Evolutionary conservation across 2,888 invertebrate species (phyloP).

Genomic region (Synergus itoensis): DNA sequence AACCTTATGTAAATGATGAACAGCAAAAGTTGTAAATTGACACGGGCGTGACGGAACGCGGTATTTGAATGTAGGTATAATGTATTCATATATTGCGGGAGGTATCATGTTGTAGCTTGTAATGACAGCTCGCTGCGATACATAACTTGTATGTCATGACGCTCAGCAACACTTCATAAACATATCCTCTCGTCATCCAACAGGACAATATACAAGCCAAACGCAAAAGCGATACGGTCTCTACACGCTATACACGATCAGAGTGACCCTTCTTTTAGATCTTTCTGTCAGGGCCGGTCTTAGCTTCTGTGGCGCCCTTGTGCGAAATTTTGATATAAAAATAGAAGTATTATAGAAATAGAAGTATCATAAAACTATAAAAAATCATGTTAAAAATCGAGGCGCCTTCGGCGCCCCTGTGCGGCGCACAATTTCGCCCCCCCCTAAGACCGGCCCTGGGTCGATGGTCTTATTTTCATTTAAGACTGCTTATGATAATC

Average conservation of each 20-base stretch:
- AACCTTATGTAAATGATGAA: conserved; percentile 29
- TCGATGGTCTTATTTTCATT: no score
- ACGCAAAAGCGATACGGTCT: conserved; percentile 43
- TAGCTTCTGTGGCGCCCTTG: no score
- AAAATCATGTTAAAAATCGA: no score
- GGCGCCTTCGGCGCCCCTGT: no score
- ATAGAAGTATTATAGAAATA: no score
- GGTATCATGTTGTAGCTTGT: conserved; percentile 61
- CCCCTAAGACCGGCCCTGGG: no score
- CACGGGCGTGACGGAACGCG: conserved; percentile 54
- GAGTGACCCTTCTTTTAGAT: conserved; percentile 32
- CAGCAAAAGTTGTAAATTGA: conserved; percentile 46
- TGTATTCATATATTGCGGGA: conserved; percentile 59
- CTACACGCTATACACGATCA: conserved; percentile 34
- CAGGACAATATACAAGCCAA: conserved; percentile 48
- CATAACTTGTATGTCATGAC: conserved; percentile 58
- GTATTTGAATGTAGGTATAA: conserved; percentile 54
- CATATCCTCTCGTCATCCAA: conserved; percentile 64
- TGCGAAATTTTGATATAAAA: no score
- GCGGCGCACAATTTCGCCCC: no score
- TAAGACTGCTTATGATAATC: no score
- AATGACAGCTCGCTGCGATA: conserved; percentile 58
- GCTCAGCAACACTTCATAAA: conserved; percentile 67
- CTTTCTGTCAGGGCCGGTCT: no score
- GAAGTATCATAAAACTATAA: no score